A percentile compares a stretch with the other conserved stretches of the same genome.
Conservation (phyloP, 2,797 vertebrate species). For the Chelidonichthys spinosus region DNA sequence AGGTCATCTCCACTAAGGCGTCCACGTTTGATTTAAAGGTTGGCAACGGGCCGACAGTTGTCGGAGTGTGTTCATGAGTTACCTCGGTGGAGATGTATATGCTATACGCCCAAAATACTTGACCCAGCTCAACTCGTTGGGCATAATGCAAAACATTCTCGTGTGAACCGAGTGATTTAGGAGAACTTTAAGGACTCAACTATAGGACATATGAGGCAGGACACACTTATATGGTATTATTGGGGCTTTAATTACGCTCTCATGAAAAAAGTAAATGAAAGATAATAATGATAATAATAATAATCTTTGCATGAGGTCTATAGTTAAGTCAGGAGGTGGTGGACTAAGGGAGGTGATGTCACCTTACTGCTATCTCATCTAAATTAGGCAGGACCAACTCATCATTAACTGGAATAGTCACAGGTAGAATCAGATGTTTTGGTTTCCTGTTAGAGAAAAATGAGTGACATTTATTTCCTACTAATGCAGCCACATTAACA, state of each 20-base stretch:
- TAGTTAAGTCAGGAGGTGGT: too few relatives aligned
- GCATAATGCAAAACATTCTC: background rate
- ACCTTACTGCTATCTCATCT: background rate
- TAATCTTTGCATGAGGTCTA: too few relatives aligned
- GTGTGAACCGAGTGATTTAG: background rate
- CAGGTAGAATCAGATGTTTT: background rate
- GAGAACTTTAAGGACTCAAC: background rate
- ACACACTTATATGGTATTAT: background rate
- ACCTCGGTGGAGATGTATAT: constrained; percentile 2
- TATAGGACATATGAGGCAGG: background rate
- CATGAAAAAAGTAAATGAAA: too few relatives aligned
- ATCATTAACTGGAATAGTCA: background rate
- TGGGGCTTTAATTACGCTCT: background rate
- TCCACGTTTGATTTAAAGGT: constrained; percentile 48
- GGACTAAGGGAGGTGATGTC: background rate
- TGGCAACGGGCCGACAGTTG: constrained; percentile 25
- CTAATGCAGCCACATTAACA: constrained; percentile 12
- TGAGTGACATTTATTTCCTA: constrained; percentile 6
- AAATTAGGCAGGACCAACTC: background rate
- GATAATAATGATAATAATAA: too few relatives aligned
- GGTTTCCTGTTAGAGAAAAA: constrained; percentile 17
- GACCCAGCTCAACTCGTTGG: background rate
- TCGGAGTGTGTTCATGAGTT: background rate
- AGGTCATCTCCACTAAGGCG: constrained; percentile 26
- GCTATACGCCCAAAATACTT: background rate